phyloP scores from a whole-genome alignment of 2,888 invertebrate genomes.

The Dryobotodes eremita region DNA sequence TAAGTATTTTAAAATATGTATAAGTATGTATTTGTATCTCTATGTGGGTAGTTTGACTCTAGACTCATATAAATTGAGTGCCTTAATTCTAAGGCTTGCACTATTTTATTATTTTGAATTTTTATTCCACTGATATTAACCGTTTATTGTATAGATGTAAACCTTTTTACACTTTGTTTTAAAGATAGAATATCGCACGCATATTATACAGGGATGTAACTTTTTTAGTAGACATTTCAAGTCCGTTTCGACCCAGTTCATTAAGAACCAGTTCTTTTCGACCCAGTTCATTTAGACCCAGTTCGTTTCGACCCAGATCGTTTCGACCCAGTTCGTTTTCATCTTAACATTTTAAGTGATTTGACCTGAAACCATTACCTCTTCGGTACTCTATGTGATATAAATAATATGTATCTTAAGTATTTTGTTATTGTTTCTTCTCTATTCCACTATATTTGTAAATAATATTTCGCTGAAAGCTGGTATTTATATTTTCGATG shows the following conservation, averaged over 20 bases:
- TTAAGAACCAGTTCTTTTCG: no score
- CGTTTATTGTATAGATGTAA: not conserved
- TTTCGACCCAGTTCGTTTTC: slow-evolving; percentile 43
- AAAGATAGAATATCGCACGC: slow-evolving; percentile 34
- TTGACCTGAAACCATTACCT: slow-evolving; percentile 74
- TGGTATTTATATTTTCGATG: slow-evolving; percentile 54
- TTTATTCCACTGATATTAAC: not conserved
- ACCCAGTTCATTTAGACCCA: slow-evolving; percentile 43
- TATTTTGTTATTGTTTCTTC: slow-evolving; percentile 52
- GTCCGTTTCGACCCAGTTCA: no score
- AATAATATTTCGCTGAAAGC: slow-evolving; percentile 61
- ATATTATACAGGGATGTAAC: slow-evolving; percentile 22
- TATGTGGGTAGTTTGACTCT: not conserved
- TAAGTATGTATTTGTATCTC: no score
- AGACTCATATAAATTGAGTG: not conserved
- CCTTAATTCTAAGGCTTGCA: slow-evolving; percentile 20
- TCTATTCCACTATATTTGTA: slow-evolving; percentile 62
- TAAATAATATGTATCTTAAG: slow-evolving; percentile 60
- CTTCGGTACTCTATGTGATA: slow-evolving; percentile 73
- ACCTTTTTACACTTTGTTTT: slow-evolving; percentile 13
- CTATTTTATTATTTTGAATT: not conserved
- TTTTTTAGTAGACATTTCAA: not conserved
- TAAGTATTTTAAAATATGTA: no score
- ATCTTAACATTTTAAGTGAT: slow-evolving; percentile 53
- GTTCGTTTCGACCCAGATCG: no score